phyloP scores from a whole-genome alignment of 2,113 vertebrate species.

The Lycocorax pyrrhopterus region DNA sequence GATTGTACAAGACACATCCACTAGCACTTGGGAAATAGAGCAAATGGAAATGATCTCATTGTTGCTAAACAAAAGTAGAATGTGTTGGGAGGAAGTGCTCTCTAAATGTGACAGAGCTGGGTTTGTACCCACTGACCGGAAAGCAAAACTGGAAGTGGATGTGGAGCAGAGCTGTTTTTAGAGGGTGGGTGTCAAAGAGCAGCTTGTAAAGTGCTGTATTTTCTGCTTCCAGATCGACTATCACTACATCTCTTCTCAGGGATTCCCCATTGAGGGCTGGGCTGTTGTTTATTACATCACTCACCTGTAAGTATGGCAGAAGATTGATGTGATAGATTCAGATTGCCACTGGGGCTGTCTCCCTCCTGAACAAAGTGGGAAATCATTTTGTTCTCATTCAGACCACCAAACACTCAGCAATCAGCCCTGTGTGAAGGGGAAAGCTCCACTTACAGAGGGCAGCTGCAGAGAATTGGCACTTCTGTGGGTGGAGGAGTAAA shows the following conservation, averaged over 20 bases:
- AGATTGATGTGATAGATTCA: neutral
- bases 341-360: neutral
- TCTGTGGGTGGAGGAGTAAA: neutral
- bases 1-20: neutral
- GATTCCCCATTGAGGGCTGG: constrained; percentile 87
- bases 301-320: constrained; percentile 78
- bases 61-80: neutral
- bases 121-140: neutral
- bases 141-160: neutral
- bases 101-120: neutral
- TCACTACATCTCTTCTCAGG: constrained; percentile 87
- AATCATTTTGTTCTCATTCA: neutral
- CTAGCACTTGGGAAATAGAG: neutral
- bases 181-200: neutral
- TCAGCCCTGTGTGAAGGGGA: neutral
- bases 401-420: neutral
- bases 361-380: neutral
- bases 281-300: constrained; percentile 90
- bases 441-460: neutral
- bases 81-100: neutral
- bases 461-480: constrained; percentile 34
- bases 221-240: constrained; percentile 83
- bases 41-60: neutral
- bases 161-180: neutral
- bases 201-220: neutral